phyloP scores from a whole-genome alignment of 37 sponge, comb jelly and placozoan species.

The Dysidea cf. avara region DNA sequence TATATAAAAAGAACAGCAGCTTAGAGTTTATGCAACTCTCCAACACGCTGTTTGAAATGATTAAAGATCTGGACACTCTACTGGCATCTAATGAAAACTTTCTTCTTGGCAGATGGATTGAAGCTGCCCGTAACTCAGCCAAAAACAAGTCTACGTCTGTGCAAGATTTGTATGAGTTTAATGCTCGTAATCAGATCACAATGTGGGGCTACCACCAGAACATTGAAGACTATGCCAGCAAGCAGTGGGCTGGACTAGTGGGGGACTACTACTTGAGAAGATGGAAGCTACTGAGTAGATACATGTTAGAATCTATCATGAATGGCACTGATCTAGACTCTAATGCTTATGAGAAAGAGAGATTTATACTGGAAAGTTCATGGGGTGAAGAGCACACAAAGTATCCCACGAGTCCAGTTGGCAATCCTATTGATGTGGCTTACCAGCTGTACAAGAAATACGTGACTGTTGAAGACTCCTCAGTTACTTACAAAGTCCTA shows the following conservation, averaged over 20 bases:
- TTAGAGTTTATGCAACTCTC: background rate
- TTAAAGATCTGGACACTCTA: slow-evolving; percentile 28
- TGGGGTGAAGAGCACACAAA: slow-evolving; percentile 4
- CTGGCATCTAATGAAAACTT: slow-evolving; percentile 50
- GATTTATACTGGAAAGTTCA: slow-evolving; percentile 9
- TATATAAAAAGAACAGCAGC: too few species aligned
- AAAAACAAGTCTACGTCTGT: background rate
- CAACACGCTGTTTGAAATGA: slow-evolving; percentile 16
- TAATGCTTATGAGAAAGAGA: slow-evolving; percentile 16
- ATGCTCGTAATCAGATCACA: slow-evolving; percentile 82
- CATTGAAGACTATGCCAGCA: slow-evolving; percentile 71
- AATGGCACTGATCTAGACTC: slow-evolving; percentile 7
- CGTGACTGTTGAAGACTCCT: background rate
- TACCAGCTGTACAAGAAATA: slow-evolving; percentile 33
- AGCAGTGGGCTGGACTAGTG: slow-evolving; percentile 72
- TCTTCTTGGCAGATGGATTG: slow-evolving; percentile 62
- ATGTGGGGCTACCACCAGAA: slow-evolving; percentile 72
- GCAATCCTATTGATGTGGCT: slow-evolving; percentile 35
- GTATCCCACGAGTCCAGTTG: slow-evolving; percentile 42
- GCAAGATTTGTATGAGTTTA: slow-evolving; percentile 34
- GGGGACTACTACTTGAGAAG: slow-evolving; percentile 43
- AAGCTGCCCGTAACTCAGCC: slow-evolving; percentile 35
- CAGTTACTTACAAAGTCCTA: background rate
- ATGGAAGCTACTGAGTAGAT: slow-evolving; percentile 44
- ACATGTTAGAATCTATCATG: background rate